Evolutionary conservation across 2,888 invertebrate species (phyloP).

Genomic region (Seira musarum): DNA sequence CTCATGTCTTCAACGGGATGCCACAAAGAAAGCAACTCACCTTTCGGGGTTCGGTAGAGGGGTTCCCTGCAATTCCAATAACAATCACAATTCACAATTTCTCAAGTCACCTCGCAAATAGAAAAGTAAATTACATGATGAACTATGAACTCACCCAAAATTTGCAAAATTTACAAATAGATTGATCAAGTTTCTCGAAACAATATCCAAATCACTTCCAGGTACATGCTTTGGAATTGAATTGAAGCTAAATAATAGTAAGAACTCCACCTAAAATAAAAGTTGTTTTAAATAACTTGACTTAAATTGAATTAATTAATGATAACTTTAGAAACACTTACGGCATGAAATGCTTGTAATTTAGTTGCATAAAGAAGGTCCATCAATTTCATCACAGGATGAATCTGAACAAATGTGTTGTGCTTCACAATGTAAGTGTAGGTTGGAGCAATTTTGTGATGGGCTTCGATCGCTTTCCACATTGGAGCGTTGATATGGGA

Average conservation of each 20-base stretch:
- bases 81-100: too few species aligned
- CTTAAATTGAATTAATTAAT: neutral
- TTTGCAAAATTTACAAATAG: constrained; percentile 35
- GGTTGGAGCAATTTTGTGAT: constrained; percentile 40
- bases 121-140: too few species aligned
- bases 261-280: constrained; percentile 14
- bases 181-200: constrained; percentile 29
- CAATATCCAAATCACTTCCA: constrained; percentile 21
- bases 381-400: neutral
- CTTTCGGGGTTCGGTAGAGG: constrained; percentile 20
- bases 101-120: too few species aligned
- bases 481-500: constrained; percentile 22
- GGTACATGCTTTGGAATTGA: neutral
- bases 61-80: constrained; percentile 35
- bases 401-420: neutral
- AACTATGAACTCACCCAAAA: too few species aligned
- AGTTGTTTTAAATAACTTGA: neutral
- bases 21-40: constrained; percentile 23
- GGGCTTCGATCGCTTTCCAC: constrained; percentile 32
- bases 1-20: constrained; percentile 34
- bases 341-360: constrained; percentile 19
- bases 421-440: constrained; percentile 29
- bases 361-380: neutral
- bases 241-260: constrained; percentile 19
- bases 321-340: constrained; percentile 11